These are phyloP conservation scores for Lasioglossum leucozonium DNA, from an alignment of 2,888 invertebrate genomes.

Conservation along the genomic window DNA sequence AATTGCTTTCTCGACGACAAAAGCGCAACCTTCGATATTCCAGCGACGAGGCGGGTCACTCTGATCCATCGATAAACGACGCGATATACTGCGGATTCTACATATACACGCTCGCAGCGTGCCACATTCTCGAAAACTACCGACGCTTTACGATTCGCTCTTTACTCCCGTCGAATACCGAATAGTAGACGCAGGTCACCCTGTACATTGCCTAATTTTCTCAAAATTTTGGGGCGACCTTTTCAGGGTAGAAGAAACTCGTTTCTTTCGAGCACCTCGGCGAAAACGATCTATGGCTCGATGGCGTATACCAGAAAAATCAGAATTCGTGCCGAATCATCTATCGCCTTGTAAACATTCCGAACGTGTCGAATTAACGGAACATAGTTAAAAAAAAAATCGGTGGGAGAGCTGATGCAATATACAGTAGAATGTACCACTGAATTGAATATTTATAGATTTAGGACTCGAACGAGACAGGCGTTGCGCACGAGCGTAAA, in stretches of 20 bases:
- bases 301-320: no score
- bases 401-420: no score
- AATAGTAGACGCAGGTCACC: not conserved
- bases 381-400: not conserved
- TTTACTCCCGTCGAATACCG: no score
- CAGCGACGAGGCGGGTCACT: not conserved
- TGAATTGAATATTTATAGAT: not conserved
- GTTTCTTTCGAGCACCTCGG: not conserved
- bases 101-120: not conserved
- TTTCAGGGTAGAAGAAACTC: not conserved
- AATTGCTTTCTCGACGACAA: not conserved
- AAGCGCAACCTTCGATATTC: conserved; percentile 21
- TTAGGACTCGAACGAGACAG: not conserved
- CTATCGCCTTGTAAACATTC: no score
- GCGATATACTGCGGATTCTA: not conserved
- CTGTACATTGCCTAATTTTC: not conserved
- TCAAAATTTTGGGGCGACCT: not conserved
- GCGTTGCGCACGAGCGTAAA: not conserved
- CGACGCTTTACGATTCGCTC: no score
- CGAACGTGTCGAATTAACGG: no score
- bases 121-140: not conserved
- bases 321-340: no score
- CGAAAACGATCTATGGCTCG: not conserved
- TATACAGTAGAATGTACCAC: not conserved
- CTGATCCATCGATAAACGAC: not conserved